A percentile compares a stretch with the other conserved stretches of the same genome.
Conservation (phyloP, 2,113 vertebrate genomes). For the Emberiza fucata region DNA sequence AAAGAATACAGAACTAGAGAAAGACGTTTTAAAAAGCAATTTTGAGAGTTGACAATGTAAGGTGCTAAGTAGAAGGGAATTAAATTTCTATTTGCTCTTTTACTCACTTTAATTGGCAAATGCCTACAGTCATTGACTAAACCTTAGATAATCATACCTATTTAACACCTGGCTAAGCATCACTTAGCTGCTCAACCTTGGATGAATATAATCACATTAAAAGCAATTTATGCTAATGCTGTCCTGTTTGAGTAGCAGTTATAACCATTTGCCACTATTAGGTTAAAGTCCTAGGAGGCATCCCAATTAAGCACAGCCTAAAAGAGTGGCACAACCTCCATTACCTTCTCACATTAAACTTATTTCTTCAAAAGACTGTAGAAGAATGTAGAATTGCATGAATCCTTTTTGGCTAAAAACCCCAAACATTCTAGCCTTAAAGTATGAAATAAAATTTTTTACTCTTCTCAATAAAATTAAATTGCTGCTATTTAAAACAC, state of each 20-base stretch:
- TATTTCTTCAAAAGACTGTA: neutral
- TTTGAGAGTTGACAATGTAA: neutral
- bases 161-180: constrained; percentile 62
- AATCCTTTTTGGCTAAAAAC: neutral
- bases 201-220: constrained; percentile 25
- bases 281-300: neutral
- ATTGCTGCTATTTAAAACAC: neutral
- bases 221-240: constrained; percentile 36
- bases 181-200: constrained; percentile 44
- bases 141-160: constrained; percentile 4
- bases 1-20: neutral
- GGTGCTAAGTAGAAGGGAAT: neutral
- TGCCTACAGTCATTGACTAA: constrained; percentile 13
- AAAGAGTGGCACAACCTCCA: neutral
- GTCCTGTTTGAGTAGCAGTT: constrained; percentile 9
- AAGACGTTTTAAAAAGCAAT: neutral
- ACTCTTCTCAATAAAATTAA: neutral
- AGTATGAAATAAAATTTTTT: neutral
- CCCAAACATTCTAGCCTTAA: neutral
- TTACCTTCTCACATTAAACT: neutral
- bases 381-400: neutral
- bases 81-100: constrained; percentile 33
- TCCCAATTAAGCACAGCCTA: constrained; percentile 1
- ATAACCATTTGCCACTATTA: constrained; percentile 17
- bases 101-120: constrained; percentile 26